Evolutionary conservation across 1,140 invertebrate genomes (phyloP), one percentile per base, ranked within the genome.

Genomic region (Meloidogyne exigua): DNA sequence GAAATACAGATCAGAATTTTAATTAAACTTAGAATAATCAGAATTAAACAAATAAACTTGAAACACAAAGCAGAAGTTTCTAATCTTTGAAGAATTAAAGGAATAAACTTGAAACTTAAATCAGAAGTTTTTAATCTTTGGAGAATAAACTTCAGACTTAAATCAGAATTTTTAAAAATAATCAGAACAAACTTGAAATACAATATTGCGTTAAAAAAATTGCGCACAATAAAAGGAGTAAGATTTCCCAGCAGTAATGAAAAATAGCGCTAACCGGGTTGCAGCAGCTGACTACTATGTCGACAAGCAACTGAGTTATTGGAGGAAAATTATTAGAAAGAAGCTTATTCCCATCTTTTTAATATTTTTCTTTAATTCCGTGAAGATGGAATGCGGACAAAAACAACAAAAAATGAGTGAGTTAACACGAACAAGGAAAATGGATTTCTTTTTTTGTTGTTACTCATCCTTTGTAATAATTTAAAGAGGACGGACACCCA

Each of bases 361-460:
- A 18, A 18, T 21, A n/a, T 57, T 21, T 57, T 57, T 57, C 7
- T 57, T 57, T 57, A 57, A 57, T 57, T 57, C 49, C 49, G 49
- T 57, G 49, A 57, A 57, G 49, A 57, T n/a, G 49, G 49, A 57
- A 57, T 57, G 49, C 49, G 49, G 18, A 57, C 49, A 57, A 57
- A 57, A 57, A n/a, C n/a, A 57, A 57, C 49, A 57, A 57, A 57
- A 57, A 57, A 44, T 44, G 42, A 44, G 42, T 57, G 49, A 57
- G 49, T 57, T 18, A 57, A 57, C 49, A 57, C 49, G 49, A 57
- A 57, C 15, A 49, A n/a, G 13, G 49, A 12, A 57, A 57, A 57
- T n/a, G n/a, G 49, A n/a, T n/a, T 57, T 57, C 5, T 1, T 57
- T 57, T 57, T 57, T 21, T n/a, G 3, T 39, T 57, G 3, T n/a